Conservation (phyloP, 2,113 vertebrate species). For the Corythaixoides concolor region DNA sequence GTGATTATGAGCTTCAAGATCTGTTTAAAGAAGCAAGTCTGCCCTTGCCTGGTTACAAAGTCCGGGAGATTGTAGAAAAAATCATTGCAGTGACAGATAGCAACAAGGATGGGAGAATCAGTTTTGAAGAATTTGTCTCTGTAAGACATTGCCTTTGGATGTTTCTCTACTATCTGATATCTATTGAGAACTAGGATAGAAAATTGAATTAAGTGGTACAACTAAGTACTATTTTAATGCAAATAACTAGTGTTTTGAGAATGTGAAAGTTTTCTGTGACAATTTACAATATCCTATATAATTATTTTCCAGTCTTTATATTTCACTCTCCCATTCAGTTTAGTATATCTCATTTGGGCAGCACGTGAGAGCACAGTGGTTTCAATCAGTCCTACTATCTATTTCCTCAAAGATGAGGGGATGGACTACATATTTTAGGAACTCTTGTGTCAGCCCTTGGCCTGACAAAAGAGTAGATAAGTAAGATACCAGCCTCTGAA, state of each 20-base stretch:
- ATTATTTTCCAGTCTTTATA: neutral
- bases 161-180: neutral
- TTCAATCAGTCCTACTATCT: neutral
- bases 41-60: slow-evolving; percentile 91
- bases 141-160: slow-evolving; percentile 71
- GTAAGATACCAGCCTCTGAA: neutral
- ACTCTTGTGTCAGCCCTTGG: neutral
- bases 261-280: neutral
- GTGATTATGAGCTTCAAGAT: slow-evolving; percentile 95
- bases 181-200: neutral
- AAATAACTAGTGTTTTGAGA: neutral
- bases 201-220: neutral
- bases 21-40: slow-evolving; percentile 94
- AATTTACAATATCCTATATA: neutral
- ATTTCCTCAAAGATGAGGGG: neutral
- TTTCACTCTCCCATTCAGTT: neutral
- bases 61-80: slow-evolving; percentile 91
- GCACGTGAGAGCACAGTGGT: neutral
- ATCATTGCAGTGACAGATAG: slow-evolving; percentile 85
- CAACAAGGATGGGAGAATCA: slow-evolving; percentile 94
- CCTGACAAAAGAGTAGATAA: neutral
- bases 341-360: neutral
- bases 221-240: neutral
- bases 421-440: neutral
- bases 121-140: slow-evolving; percentile 94